phyloP scores from a whole-genome alignment of 2,113 vertebrate genomes.

The Tragelaphus strepsiceros region DNA sequence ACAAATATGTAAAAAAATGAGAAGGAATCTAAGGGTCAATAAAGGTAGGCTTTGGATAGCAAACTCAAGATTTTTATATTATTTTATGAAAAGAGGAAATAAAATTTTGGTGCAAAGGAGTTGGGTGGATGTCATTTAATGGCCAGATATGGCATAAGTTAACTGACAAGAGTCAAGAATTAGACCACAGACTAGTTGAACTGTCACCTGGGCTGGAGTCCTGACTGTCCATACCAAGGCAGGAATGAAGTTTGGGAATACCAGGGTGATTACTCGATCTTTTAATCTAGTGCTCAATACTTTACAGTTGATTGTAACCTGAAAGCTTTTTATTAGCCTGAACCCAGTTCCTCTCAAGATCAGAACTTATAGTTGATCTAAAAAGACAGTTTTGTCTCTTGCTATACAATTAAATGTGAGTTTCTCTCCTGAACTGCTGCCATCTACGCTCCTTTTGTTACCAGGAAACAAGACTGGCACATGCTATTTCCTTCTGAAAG shows the following conservation, averaged over 20 bases:
- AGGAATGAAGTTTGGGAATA: neutral
- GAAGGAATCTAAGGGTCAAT: neutral
- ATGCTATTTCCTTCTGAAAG: neutral
- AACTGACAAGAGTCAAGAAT: neutral
- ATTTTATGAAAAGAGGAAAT: neutral
- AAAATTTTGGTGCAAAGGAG: neutral
- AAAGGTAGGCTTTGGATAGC: neutral
- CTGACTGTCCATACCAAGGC: neutral
- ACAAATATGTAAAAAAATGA: neutral
- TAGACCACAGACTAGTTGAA: neutral
- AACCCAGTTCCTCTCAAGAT: neutral
- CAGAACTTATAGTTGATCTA: neutral
- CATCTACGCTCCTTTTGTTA: neutral
- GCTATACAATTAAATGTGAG: neutral
- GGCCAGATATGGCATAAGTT: neutral
- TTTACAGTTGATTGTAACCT: neutral
- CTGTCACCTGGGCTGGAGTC: neutral
- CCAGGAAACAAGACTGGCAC: neutral
- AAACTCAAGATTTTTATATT: neutral
- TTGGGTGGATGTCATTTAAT: neutral
- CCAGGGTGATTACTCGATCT: neutral
- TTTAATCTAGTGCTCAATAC: neutral
- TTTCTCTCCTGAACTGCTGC: neutral
- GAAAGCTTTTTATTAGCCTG: neutral
- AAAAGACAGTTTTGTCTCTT: neutral